phyloP scores from a whole-genome alignment of 2,888 invertebrate species.

The Imbricaverruca yamaguchii region DNA sequence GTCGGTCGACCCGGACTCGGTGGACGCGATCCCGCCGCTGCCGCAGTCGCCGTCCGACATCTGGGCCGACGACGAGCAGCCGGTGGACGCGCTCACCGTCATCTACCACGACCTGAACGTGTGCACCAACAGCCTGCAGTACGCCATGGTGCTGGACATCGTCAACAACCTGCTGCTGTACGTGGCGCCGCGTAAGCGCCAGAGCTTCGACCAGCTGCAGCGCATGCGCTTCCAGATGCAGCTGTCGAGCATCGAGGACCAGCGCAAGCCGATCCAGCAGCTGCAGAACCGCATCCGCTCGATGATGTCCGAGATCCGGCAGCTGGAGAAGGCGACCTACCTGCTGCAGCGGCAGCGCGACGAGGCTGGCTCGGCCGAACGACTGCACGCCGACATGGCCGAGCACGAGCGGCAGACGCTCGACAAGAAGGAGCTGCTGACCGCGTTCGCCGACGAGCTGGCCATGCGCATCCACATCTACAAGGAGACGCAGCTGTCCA shows the following conservation, averaged over 20 bases:
- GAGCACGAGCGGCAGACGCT: conserved; percentile 26
- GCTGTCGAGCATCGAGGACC: conserved; percentile 82
- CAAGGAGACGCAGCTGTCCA: conserved; percentile 64
- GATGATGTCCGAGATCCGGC: conserved; percentile 64
- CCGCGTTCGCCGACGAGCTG: conserved; percentile 81
- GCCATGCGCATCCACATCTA: conserved; percentile 92
- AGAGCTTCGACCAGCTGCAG: conserved; percentile 29
- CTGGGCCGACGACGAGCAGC: conserved; percentile 74
- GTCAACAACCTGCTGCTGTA: conserved; percentile 94
- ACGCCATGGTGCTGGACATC: conserved; percentile 93
- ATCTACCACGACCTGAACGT: conserved; percentile 98
- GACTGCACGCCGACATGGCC: conserved; percentile 42
- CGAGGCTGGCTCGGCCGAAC: conserved; percentile 49
- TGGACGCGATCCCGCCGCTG: conserved; percentile 58
- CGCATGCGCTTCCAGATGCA: conserved; percentile 67
- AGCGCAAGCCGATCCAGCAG: conserved; percentile 81
- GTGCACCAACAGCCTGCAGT: conserved; percentile 79
- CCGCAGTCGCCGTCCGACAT: conserved; percentile 51
- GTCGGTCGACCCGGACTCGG: conserved; percentile 11
- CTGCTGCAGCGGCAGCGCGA: conserved; percentile 69
- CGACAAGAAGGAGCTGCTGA: conserved; percentile 67
- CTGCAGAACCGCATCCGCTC: conserved; percentile 66
- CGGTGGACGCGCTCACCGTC: conserved; percentile 92
- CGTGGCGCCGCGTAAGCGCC: conserved; percentile 64
- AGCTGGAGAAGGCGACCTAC: conserved; percentile 83